Conservation (phyloP, 2,888 invertebrate species). For the Hartigia nigra region DNA sequence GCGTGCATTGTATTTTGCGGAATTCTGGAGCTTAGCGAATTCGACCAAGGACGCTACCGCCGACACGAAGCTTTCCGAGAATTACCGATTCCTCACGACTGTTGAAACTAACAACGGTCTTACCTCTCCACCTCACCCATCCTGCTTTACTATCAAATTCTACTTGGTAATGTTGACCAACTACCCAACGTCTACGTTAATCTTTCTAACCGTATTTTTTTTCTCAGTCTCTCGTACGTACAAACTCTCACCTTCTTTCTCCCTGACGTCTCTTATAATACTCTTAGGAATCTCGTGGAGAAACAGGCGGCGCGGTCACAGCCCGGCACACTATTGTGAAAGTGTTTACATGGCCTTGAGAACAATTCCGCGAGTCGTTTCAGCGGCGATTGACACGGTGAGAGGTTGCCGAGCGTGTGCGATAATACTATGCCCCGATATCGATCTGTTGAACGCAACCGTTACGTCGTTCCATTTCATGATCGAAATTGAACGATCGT, state of each 20-base stretch:
- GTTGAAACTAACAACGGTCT: too few relatives aligned
- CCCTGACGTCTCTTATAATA: not conserved
- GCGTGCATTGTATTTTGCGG: not conserved
- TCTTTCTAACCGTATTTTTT: not conserved
- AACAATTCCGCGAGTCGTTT: not conserved
- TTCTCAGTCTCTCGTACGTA: not conserved
- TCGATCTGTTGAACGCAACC: not conserved
- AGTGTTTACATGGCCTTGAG: slow-evolving; percentile 6
- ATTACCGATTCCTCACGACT: not conserved
- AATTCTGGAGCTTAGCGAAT: not conserved
- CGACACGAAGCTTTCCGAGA: not conserved
- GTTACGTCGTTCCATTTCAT: not conserved
- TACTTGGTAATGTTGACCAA: too few relatives aligned
- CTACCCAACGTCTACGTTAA: not conserved
- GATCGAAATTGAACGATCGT: not conserved
- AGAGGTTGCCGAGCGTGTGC: slow-evolving; percentile 8
- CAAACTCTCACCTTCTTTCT: not conserved
- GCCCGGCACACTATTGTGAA: not conserved
- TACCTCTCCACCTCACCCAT: too few relatives aligned
- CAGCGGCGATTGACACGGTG: slow-evolving; percentile 7
- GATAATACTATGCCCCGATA: not conserved
- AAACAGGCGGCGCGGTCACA: not conserved
- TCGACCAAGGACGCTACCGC: not conserved
- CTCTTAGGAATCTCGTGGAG: not conserved
- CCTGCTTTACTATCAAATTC: too few relatives aligned